These are phyloP conservation scores for Cosmorhoe ocellata DNA, from an alignment of 2,888 invertebrate genomes.

Conservation along the genomic window DNA sequence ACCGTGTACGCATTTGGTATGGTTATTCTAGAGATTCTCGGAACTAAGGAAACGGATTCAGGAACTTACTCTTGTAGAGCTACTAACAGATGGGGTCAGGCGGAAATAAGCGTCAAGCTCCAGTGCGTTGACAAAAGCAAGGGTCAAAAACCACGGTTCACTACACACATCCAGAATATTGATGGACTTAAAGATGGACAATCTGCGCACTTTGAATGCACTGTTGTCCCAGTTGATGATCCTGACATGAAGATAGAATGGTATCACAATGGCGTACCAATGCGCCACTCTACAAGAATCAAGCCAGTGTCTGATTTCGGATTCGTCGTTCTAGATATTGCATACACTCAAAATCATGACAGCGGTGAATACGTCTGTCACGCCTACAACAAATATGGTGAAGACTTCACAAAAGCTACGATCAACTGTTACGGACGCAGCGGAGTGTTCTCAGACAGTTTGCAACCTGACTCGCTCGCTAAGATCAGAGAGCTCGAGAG, in stretches of 20 bases:
- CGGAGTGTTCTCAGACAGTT: slow-evolving; percentile 93
- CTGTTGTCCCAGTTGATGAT: slow-evolving; percentile 95
- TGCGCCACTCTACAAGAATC: slow-evolving; percentile 94
- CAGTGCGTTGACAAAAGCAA: slow-evolving; percentile 92
- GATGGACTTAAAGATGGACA: slow-evolving; percentile 95
- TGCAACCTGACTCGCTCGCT: slow-evolving; percentile 95
- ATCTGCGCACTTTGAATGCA: slow-evolving; percentile 97
- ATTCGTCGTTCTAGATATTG: slow-evolving; percentile 96
- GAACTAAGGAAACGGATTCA: slow-evolving; percentile 95
- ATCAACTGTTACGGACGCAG: slow-evolving; percentile 92
- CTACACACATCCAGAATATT: slow-evolving; percentile 92
- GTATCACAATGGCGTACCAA: slow-evolving; percentile 96
- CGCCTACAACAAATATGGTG: slow-evolving; percentile 95
- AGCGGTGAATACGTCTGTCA: slow-evolving; percentile 96
- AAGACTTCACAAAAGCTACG: slow-evolving; percentile 93
- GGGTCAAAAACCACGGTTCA: slow-evolving; percentile 94
- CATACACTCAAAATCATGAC: slow-evolving; percentile 96
- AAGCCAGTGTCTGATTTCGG: slow-evolving; percentile 98
- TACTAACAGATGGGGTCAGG: slow-evolving; percentile 93
- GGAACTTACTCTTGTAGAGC: slow-evolving; percentile 95
- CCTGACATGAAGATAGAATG: slow-evolving; percentile 97
- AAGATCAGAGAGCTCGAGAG: slow-evolving; percentile 94
- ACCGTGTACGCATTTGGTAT: slow-evolving; percentile 99
- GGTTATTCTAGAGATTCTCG: slow-evolving; percentile 97
- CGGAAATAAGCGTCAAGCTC: slow-evolving; percentile 91